Conservation (phyloP, 2,113 vertebrate species). For the Lontra canadensis region DNA sequence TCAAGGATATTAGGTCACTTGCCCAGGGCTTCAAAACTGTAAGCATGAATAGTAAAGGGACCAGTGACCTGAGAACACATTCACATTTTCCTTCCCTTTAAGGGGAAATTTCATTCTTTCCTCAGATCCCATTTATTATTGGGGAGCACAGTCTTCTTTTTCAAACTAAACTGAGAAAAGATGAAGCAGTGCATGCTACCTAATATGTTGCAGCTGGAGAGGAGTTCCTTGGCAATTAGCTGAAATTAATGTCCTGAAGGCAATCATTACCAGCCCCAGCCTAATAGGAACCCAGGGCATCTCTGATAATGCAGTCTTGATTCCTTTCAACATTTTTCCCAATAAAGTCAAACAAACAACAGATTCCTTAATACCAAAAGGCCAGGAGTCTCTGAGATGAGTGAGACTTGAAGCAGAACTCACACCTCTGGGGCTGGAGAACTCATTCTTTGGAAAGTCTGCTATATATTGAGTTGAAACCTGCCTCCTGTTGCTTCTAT, state of each 20-base stretch:
- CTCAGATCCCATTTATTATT: background rate
- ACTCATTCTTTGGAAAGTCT: background rate
- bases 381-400: background rate
- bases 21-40: background rate
- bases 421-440: background rate
- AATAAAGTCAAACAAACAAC: conserved; percentile 32
- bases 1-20: background rate
- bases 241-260: background rate
- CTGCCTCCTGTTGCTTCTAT: background rate
- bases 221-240: background rate
- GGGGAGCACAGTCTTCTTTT: conserved; percentile 52
- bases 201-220: conserved; percentile 40
- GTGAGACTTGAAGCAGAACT: background rate
- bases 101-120: conserved; percentile 28
- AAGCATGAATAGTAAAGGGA: background rate
- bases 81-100: conserved; percentile 30
- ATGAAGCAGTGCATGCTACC: background rate
- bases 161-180: background rate
- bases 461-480: background rate
- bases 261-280: background rate
- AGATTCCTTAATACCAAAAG: background rate
- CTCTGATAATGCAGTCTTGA: background rate
- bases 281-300: background rate
- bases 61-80: background rate
- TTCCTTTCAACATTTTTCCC: background rate